These are phyloP conservation scores for Epizoanthus stellaris DNA, from an alignment of 92 coral and sea anemone genomes.

Conservation along the genomic window DNA sequence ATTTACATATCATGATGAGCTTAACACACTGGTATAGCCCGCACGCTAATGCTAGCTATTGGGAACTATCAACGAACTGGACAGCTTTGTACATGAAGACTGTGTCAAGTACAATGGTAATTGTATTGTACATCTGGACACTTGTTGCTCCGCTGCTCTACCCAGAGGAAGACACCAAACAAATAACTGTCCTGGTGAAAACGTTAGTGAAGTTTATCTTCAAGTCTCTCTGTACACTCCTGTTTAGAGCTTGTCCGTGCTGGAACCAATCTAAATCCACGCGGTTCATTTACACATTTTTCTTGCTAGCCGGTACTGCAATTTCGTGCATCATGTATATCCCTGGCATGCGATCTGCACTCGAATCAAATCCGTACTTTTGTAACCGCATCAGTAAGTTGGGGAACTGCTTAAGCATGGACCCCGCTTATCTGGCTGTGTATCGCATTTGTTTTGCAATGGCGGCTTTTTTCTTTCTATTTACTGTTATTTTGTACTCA, in stretches of 20 bases:
- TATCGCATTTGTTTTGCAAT: slow-evolving; percentile 94
- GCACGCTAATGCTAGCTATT: slow-evolving; percentile 21
- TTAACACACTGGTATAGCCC: slow-evolving; percentile 63
- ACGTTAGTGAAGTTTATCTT: slow-evolving; percentile 69
- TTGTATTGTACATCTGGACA: slow-evolving; percentile 75
- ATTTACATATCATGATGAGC: slow-evolving; percentile 62
- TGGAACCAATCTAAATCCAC: slow-evolving; percentile 83
- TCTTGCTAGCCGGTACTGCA: slow-evolving; percentile 77
- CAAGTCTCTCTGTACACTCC: slow-evolving; percentile 60
- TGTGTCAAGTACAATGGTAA: slow-evolving; percentile 51
- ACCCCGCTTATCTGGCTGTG: slow-evolving; percentile 97
- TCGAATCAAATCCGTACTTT: slow-evolving; percentile 80
- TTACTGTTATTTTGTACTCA: slow-evolving; percentile 80
- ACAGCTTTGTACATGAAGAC: slow-evolving; percentile 71
- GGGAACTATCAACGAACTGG: slow-evolving; percentile 62
- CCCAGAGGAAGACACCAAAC: slow-evolving; percentile 64
- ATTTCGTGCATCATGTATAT: slow-evolving; percentile 79
- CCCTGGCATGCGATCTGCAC: slow-evolving; percentile 76
- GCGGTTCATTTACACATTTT: slow-evolving; percentile 78
- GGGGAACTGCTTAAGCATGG: slow-evolving; percentile 93
- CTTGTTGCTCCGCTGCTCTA: slow-evolving; percentile 71
- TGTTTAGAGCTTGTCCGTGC: slow-evolving; percentile 79
- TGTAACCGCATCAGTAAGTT: slow-evolving; percentile 77
- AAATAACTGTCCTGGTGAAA: slow-evolving; percentile 62
- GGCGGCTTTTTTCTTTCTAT: slow-evolving; percentile 94